A percentile compares a stretch with the other conserved stretches of the same genome.
These are phyloP conservation scores for Quadriops clusia DNA, from an alignment of 2,888 invertebrate species.

Conservation along the genomic window DNA sequence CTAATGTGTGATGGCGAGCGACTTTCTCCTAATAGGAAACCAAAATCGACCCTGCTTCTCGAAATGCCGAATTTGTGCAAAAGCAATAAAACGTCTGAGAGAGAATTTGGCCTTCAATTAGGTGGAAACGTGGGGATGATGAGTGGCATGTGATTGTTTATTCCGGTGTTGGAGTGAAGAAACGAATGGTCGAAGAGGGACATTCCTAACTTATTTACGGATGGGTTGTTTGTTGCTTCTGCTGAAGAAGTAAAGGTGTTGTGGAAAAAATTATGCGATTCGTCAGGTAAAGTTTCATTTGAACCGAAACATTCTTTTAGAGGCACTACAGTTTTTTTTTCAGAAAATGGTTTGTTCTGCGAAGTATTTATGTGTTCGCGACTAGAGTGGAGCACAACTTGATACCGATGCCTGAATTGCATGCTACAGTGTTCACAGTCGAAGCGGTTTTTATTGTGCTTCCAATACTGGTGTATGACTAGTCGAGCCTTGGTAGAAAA, in stretches of 20 bases:
- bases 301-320: conserved; percentile 28
- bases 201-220: conserved; percentile 35
- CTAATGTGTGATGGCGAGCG: no score
- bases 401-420: conserved; percentile 38
- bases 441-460: conserved; percentile 34
- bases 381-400: conserved; percentile 39
- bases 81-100: no score
- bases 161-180: conserved; percentile 30
- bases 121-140: conserved; percentile 37
- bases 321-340: conserved; percentile 27
- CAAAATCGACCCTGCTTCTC: no score
- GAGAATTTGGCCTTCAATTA: conserved; percentile 25
- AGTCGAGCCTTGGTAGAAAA: conserved; percentile 38
- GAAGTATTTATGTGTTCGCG: conserved; percentile 31
- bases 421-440: conserved; percentile 40
- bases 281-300: conserved; percentile 28
- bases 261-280: conserved; percentile 27
- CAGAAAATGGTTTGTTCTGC: conserved; percentile 16
- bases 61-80: no score
- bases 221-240: conserved; percentile 27
- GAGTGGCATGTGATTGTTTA: conserved; percentile 36
- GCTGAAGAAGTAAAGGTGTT: conserved; percentile 28
- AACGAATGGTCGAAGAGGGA: conserved; percentile 36
- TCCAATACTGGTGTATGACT: conserved; percentile 41
- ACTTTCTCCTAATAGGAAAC: no score